Base-by-base conservation (phyloP, 2,113 vertebrate species). In the Proteles cristata region DNA sequence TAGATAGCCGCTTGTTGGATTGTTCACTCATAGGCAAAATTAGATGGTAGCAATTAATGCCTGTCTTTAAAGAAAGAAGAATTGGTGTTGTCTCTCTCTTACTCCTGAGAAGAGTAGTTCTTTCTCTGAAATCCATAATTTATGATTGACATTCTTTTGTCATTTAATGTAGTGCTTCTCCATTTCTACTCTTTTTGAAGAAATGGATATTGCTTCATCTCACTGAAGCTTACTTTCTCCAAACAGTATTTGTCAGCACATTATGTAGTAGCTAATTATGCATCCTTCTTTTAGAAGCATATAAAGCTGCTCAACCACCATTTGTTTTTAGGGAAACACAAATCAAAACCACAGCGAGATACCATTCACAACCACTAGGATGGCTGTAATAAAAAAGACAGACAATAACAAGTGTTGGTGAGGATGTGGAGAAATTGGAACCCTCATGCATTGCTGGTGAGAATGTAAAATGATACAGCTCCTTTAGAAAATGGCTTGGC, bases 171-270 rank as follows among this genome's bases (percentile, higher is more conserved):
- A 74, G 19, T 88, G 16, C 91, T 85, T 93, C 35, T 81, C 11
- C 21, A 48, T 55, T 92, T 96, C 50, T 92, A 81, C 50, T 85
- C n/a, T 76, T 88, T 96, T 94, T 90, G 74, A 88, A 76, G 53
- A 50, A 76, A 71, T 93, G 25, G 77, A 14, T 91, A 11, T 71
- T 94, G 31, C 2, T 96, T 97, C 84, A 74, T 92, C 19, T 97
- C 33, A 63, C 15, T 66, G 90, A 95, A 88, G 69, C 63, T 93
- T 96, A 74, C 50, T 73, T 93, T 79, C 94, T 88, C 39, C 50
- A 85, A 68, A 58, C 26, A 74, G 5, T 71, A 55, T 92, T 68
- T 93, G 11, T 87, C 4, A 92, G 26, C 39, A 94, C 19, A 68
- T 90, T 94, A 61, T 93, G 31, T 93, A 65, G 15, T 91, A 84